Evolutionary conservation across 92 coral and sea anemone genomes (phyloP).

Genomic region (Palythoa heliodiscus): DNA sequence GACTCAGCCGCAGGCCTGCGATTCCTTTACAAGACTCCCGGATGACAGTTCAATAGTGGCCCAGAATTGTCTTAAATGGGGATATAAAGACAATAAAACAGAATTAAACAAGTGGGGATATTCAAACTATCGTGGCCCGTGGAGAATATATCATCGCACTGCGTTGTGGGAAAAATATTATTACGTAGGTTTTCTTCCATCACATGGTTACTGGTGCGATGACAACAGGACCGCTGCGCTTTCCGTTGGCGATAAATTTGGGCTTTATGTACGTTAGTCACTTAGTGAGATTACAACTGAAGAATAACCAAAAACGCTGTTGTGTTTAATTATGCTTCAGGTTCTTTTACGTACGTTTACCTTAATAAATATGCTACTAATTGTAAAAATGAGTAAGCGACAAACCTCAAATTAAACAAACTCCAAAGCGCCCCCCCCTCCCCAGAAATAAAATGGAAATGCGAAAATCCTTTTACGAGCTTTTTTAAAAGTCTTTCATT

Average conservation of each 20-base stretch:
- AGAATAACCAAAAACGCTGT: not conserved
- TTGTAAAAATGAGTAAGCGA: too few species aligned
- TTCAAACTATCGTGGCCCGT: slow-evolving; percentile 42
- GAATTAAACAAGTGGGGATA: slow-evolving; percentile 75
- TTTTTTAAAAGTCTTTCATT: too few species aligned
- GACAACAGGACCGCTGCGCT: slow-evolving; percentile 6
- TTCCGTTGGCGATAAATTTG: slow-evolving; percentile 24
- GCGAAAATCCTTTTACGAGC: too few species aligned
- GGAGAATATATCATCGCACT: slow-evolving; percentile 53
- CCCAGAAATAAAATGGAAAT: too few species aligned
- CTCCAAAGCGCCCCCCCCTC: too few species aligned
- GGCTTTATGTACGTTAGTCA: slow-evolving; percentile 27
- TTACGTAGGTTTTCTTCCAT: not conserved
- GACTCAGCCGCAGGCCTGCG: slow-evolving; percentile 69
- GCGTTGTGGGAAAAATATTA: not conserved
- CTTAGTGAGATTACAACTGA: not conserved
- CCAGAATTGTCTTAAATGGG: slow-evolving; percentile 76
- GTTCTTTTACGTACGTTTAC: not conserved
- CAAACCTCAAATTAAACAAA: too few species aligned
- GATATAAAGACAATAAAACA: slow-evolving; percentile 35
- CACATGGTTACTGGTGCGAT: slow-evolving; percentile 16
- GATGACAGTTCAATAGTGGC: slow-evolving; percentile 76
- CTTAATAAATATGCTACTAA: too few species aligned
- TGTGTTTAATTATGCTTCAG: not conserved
- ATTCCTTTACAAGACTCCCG: slow-evolving; percentile 69